Evolutionary conservation across 2,888 invertebrate species (phyloP), one percentile per base, ranked within the genome.

Genomic region (Cosmia trapezina): DNA sequence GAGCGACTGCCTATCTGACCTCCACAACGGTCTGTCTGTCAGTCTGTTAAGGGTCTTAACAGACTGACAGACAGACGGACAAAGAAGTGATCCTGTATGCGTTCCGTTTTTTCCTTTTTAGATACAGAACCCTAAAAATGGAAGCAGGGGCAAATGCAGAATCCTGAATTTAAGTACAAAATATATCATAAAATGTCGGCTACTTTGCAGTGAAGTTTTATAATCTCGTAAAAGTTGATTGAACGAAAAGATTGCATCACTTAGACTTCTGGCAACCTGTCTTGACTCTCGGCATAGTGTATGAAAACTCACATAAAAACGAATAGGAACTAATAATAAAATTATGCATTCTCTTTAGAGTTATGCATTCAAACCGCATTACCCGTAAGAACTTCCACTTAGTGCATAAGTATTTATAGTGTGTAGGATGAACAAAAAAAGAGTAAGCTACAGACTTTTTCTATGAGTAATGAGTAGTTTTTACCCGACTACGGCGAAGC

Each of bases 171-270:
- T 28, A 64, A 73, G 43, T 57, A 19, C 19, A 49, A 14, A 64
- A 57, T 45, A 53, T 43, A 12, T 22, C 43, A 19, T 60, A 61
- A 60, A 47, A 64, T 45, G n/a, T 65, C 12, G 19, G 28, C 43
- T 57, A 12, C 11, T 71, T 62, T 43, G 9, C 33, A 61, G n/a
- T 43, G n/a, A 51, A 45, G 22, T 56, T 75, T 59, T 66, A 63
- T 51, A 28, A 49, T 41, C 54, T 65, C 56, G 49, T 70, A 54
- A 81, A 80, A 73, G 33, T 54, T 63, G 80, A 70, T 54, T 66
- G 54, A 60, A 67, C 49, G 33, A n/a, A 63, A n/a, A 47, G 33
- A 66, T 69, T 69, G 33, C 41, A 56, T n/a, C n/a, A 17, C 56
- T 33, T 37, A 68, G 33, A 68, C 14, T 69, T 41, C 66, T 77